Percentiles rank a stretch among this genome's conserved stretches.
Evolutionary conservation across 2,888 invertebrate species (phyloP).

Genomic region (Sarcophaga subvicina): DNA sequence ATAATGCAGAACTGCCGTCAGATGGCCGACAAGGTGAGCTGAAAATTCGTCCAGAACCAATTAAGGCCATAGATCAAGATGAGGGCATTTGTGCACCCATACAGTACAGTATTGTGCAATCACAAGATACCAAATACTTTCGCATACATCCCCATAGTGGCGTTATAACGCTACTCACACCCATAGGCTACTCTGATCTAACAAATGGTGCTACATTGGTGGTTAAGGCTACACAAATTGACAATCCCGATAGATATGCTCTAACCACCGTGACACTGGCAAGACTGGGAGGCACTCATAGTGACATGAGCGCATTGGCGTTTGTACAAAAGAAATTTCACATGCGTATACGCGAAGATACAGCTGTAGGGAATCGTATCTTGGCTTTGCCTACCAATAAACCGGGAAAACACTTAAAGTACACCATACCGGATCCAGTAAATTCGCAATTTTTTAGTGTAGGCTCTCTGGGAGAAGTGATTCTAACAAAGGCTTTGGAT

Average conservation of each 20-base stretch:
- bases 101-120: constrained; percentile 81
- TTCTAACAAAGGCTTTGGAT: constrained; percentile 89
- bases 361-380: constrained; percentile 88
- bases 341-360: constrained; percentile 89
- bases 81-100: constrained; percentile 81
- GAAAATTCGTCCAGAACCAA: constrained; percentile 87
- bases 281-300: constrained; percentile 82
- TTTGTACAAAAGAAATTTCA: constrained; percentile 89
- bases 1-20: constrained; percentile 87
- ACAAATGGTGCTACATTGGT: constrained; percentile 90
- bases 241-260: constrained; percentile 94
- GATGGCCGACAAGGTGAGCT: constrained; percentile 83
- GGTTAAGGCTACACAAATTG: constrained; percentile 91
- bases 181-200: constrained; percentile 82
- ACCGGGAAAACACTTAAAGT: constrained; percentile 86
- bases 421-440: constrained; percentile 89
- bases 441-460: constrained; percentile 90
- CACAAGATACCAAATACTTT: constrained; percentile 81
- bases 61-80: constrained; percentile 90
- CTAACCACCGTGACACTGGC: constrained; percentile 90
- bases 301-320: constrained; percentile 81
- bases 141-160: constrained; percentile 81
- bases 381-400: constrained; percentile 87
- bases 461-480: constrained; percentile 90
- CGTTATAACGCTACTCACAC: constrained; percentile 78